Evolutionary conservation across 2,888 invertebrate genomes (phyloP), one percentile per base, ranked within the genome.

Genomic region (Pachliopta kotzebuea): DNA sequence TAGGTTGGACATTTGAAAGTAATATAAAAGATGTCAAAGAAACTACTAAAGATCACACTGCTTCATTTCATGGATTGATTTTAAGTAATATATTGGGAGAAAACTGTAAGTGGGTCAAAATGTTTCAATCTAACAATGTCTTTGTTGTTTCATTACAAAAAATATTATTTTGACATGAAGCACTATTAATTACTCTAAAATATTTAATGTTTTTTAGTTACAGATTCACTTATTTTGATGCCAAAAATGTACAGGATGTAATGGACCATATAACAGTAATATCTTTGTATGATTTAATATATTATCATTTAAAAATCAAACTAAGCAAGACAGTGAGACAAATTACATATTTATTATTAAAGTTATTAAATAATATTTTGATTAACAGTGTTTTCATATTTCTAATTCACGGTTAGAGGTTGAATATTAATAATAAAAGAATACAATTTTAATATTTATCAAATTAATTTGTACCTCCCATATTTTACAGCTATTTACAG

Each of bases 1-100:
- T 94, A 49, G 94, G 95, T 55, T 95, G 94, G 93, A 88, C 92
- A 68, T 93, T 94, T 83, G 92, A 92, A 74, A 91, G 83, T 53
- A 71, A 86, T 58, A 74, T 73, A 56, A 70, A 74, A 20, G 71
- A 76, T 58, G 74, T 73, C 56, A 70, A 74, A 20, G 71, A 76
- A 18, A 69, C 72, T 62, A 67, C 72, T 29, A 71, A 71, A 56
- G 80, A 82, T 49, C 68, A 80, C 26, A 64, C 80, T 42, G 70
- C 83, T 63, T 76, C 74, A 65, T 92, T 92, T 75, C 88, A 89
- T 81, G 92, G 89, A 70, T 74, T 92, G 67, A 91, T 92, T 71
- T 75, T 92, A 67, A 83, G 74, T 66, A 90, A 90, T 70, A 77
- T 91, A 71, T 79, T 92, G 65, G 90, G 90, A 71, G 92, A 92